These are phyloP conservation scores for Ambastaia sidthimunki DNA, from an alignment of 2,797 vertebrate species.

Conservation along the genomic window DNA sequence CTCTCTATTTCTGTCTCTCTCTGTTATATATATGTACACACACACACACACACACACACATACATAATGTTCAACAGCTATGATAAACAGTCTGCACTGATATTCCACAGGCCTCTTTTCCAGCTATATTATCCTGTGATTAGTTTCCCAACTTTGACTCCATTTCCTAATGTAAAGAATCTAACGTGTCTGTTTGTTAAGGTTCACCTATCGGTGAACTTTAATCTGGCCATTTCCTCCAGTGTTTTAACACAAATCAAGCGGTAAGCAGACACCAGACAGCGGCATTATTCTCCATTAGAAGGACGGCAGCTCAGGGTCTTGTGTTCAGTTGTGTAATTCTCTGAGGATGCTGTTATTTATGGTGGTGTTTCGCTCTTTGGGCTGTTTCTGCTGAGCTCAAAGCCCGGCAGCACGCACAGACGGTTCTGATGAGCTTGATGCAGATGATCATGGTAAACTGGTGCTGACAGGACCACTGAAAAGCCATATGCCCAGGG, in stretches of 20 bases:
- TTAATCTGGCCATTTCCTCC: not conserved
- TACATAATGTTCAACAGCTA: not conserved
- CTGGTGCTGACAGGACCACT: slow-evolving; percentile 63
- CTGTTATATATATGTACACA: too few species aligned
- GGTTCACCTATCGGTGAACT: slow-evolving; percentile 31
- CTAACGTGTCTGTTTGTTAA: not conserved
- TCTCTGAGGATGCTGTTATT: slow-evolving; percentile 36
- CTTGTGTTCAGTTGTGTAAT: slow-evolving; percentile 34
- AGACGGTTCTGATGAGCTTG: slow-evolving; percentile 47
- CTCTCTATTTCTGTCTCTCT: too few species aligned
- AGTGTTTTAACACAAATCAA: slow-evolving; percentile 21
- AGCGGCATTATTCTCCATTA: slow-evolving; percentile 34
- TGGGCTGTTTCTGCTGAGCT: slow-evolving; percentile 34
- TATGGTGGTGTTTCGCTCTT: slow-evolving; percentile 31
- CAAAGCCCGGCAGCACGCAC: slow-evolving; percentile 22
- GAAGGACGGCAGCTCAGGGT: slow-evolving; percentile 18
- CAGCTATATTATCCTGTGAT: not conserved
- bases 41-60: too few species aligned
- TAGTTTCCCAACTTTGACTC: not conserved
- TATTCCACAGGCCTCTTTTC: not conserved
- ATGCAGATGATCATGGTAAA: slow-evolving; percentile 60
- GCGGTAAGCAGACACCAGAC: slow-evolving; percentile 14
- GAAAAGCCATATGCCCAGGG: slow-evolving; percentile 61
- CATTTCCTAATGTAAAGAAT: slow-evolving; percentile 13
- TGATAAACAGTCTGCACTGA: not conserved